Base-by-base conservation (phyloP, 1,140 invertebrate genomes). In the Cydia amplana region DNA sequence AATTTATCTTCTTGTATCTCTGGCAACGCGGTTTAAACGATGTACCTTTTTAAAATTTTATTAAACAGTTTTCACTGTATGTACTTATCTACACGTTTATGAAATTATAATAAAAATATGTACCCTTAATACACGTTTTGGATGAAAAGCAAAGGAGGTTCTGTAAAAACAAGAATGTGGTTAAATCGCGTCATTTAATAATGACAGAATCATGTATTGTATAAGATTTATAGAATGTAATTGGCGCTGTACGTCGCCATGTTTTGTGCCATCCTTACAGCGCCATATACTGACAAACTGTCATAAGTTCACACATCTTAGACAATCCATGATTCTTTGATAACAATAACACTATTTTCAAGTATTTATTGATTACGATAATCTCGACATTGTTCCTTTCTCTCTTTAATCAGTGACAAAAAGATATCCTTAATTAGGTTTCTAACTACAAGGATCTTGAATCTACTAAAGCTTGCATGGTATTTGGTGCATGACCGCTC, bases 401-500 rank as follows among this genome's bases (percentile, higher is more conserved):
- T 60, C 55, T 60, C 18, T 60, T 60, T 60, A 60, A 60, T 60
- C 55, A 14, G 20, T 60, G 55, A 60, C 55, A 55, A 55, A 55
- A 18, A 55, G 51, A 18, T 55, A 55, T 55, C n/a, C 2, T 18
- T 55, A 55, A 36, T 32, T 32, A 67, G 12, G 25, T 67, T 67
- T 3, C 16, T 2, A 28, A 32, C 5, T 67, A 67, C 16, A 67
- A 28, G 28, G 25, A 32, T n/a, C 64, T 32, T 67, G 65, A 83
- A 77, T 81, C 78, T 79, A 55, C 72, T 74, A 78, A 73, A 80
- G 80, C 78, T 83, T 80, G 79, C 79, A 79, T 78, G 72, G 55
- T 78, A 32, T 75, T 79, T 82, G 77, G 78, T 80, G 74, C 78
- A 82, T 78, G 43, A 78, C 77, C 73, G 82, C 82, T 83, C 82